Base-by-base conservation (phyloP, 2,113 vertebrate genomes). In the Hippoglossus stenolepis region DNA sequence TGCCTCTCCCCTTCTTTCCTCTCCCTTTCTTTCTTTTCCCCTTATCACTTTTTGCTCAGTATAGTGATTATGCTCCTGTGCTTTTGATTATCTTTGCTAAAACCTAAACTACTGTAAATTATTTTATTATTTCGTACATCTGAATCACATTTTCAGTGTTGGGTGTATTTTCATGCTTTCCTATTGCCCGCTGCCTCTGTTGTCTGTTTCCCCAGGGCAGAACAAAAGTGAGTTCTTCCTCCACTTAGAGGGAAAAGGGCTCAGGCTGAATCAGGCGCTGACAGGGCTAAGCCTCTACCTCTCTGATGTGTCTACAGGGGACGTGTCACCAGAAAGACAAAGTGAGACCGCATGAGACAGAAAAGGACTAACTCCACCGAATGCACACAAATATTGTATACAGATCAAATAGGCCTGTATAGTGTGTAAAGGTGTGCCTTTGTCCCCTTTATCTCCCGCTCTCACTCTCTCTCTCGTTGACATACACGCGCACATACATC, bases 261-360 rank as follows among this genome's bases (percentile, higher is more conserved):
- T 92, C 92, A 91, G 88, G 76, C 76, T 94, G 93, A 94, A 95
- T 95, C 94, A 95, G 95, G 93, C 1, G 78, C 63, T 94, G 95
- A 95, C 94, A 95, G 87, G 80, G 83, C 88, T 85, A 86, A 90
- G 91, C 84, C 83, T 84, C 83, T 49, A 76, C 92, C 87, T 85
- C 88, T 93, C 91, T 90, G 91, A 90, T 73, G 90, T 93, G 92
- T 93, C 92, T 93, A 82, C 81, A 80, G 94, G 89, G 89, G 89
- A 93, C 51, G 71, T 88, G 84, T 85, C 83, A 83, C 71, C 74
- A 54, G 51, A 70, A 65, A 77, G 49, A 70, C 38, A 23, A 18
- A 56, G 9, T 54, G 24, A 70, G 28, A 69, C 20, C 2, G 49
- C 31, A 54, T 9, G 5, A 1, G 28, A 11, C 6, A 66, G 18